Percentiles rank a stretch among this genome's conserved stretches.
phyloP scores from a whole-genome alignment of 2,797 vertebrate species.

The Peromyscus attwateri region DNA sequence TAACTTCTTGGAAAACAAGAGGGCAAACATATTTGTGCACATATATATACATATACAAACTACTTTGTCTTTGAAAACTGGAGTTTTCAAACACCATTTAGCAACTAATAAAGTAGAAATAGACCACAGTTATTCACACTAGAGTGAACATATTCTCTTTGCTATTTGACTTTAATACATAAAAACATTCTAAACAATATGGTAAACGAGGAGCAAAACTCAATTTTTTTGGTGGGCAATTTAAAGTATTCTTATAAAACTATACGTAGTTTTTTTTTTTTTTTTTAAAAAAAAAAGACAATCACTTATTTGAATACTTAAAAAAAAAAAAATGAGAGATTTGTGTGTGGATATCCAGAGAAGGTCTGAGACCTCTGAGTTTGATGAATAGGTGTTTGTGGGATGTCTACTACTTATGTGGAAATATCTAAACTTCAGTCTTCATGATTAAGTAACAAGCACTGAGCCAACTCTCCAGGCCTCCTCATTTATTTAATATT shows the following conservation, averaged over 20 bases:
- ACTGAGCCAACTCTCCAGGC: not conserved
- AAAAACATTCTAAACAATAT: not conserved
- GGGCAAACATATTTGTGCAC: not conserved
- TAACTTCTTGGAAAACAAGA: slow-evolving; percentile 41
- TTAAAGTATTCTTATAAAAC: slow-evolving; percentile 61
- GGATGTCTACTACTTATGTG: not conserved
- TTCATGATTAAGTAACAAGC: not conserved
- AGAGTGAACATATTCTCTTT: not conserved
- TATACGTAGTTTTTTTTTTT: not conserved
- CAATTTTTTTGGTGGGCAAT: not conserved
- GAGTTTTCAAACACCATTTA: slow-evolving; percentile 4
- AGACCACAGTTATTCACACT: not conserved
- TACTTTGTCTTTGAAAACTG: not conserved
- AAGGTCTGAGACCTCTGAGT: not conserved
- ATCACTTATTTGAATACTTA: not conserved
- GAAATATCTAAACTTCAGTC: not conserved
- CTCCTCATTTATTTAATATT: not conserved
- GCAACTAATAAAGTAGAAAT: not conserved
- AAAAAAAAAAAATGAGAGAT: not conserved
- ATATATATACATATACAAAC: accelerated
- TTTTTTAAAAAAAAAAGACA: not conserved
- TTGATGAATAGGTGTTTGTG: not conserved
- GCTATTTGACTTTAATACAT: slow-evolving; percentile 37
- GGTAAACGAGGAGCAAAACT: not conserved
- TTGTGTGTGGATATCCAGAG: not conserved